Evolutionary conservation across 2,888 invertebrate genomes (phyloP).

Genomic region (Arenicola marina): DNA sequence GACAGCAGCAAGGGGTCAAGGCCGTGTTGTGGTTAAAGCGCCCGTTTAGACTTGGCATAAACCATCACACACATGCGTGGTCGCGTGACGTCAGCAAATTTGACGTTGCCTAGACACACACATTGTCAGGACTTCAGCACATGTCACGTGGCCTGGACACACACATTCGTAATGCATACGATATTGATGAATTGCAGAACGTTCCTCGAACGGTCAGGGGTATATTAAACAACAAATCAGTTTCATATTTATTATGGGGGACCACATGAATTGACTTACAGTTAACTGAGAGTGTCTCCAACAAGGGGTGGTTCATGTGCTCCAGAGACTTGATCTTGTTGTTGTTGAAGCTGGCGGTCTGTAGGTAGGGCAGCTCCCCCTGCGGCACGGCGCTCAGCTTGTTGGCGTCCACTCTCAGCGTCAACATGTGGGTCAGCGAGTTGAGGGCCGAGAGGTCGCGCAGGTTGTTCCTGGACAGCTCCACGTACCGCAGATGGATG

Average conservation of each 20-base stretch:
- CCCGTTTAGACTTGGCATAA: no score
- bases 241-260: no score
- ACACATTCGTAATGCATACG: not conserved
- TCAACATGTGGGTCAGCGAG: constrained; percentile 55
- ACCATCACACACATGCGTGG: no score
- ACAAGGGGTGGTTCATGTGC: constrained; percentile 58
- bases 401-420: constrained; percentile 50
- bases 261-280: constrained; percentile 46
- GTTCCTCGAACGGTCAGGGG: no score
- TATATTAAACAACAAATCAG: no score
- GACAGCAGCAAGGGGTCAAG: no score
- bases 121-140: no score
- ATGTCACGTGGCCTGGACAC: no score
- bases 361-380: constrained; percentile 58
- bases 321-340: constrained; percentile 55
- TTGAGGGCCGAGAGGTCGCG: constrained; percentile 56
- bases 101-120: no score
- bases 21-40: no score
- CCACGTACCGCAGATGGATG: constrained; percentile 60
- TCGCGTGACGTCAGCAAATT: no score
- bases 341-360: constrained; percentile 55
- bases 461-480: constrained; percentile 57
- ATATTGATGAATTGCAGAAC: not conserved
- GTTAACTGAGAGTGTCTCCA: constrained; percentile 57
- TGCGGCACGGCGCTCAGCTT: constrained; percentile 48